These are phyloP conservation scores for Patiria pectinifera DNA, from an alignment of 53 echinoderm and acorn worm species.

Conservation along the genomic window DNA sequence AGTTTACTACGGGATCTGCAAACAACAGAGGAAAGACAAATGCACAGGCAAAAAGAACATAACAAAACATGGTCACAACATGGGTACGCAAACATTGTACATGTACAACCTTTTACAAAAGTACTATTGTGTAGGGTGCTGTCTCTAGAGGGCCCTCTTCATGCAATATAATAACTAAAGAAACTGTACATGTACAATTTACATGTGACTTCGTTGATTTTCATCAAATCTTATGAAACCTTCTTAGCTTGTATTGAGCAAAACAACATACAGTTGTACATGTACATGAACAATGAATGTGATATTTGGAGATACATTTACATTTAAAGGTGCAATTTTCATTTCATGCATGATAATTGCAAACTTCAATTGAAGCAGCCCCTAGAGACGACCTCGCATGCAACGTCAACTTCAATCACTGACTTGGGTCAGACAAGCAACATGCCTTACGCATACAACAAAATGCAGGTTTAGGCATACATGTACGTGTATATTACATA, in stretches of 20 bases:
- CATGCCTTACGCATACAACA: not conserved
- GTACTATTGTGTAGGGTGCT: not conserved
- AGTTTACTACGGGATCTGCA: constrained; percentile 61
- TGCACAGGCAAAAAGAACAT: constrained; percentile 25
- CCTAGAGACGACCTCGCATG: not conserved
- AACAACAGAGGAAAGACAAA: constrained; percentile 42
- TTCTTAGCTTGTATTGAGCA: not conserved
- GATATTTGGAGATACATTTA: no score
- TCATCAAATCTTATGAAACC: not conserved
- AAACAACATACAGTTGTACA: not conserved
- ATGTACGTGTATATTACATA: not conserved
- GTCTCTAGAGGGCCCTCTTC: constrained; percentile 8
- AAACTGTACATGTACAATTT: not conserved
- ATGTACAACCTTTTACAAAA: not conserved
- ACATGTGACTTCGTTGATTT: not conserved
- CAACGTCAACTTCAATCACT: not conserved
- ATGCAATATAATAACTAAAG: not conserved
- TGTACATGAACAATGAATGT: not conserved
- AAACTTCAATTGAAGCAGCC: not conserved
- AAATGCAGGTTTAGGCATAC: not conserved
- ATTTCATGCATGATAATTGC: not conserved
- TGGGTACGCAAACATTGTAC: constrained; percentile 24
- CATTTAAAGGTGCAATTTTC: not conserved
- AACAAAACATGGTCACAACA: constrained; percentile 29
- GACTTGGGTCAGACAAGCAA: not conserved